Evolutionary conservation across 2,113 vertebrate species (phyloP), one percentile per base, ranked within the genome.

Genomic region (Petroica traversi): DNA sequence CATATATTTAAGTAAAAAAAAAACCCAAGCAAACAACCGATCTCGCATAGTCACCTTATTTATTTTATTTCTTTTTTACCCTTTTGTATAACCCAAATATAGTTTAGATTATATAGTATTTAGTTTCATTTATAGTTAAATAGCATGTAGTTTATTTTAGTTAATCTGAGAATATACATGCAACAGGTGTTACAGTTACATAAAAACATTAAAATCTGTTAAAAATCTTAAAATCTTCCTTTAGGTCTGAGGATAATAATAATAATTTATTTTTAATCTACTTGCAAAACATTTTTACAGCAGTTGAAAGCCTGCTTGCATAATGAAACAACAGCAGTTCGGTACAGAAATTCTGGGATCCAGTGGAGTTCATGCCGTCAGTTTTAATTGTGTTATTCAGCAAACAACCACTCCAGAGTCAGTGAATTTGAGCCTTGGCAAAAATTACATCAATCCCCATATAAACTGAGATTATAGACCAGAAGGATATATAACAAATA

Each of bases 341-440:
- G 40, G 33, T 34, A 46, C 20, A 77, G 45, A 51, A 69, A 63
- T 49, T 63, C 19, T 55, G 57, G 20, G 29, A 85, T 16, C 9
- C 28, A 43, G 7, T 19, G 15, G 20, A 85, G 12, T 24, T 66
- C 0, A 0, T 45, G 20, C 11, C 77, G 54, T 20, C 58, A n/a
- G 9, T 66, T 93, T 69, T 64, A 77, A 73, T 10, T 41, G 2
- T 16, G 4, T 38, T 43, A 40, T 48, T 45, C 31, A 36, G 20
- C 34, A 43, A 78, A 67, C 2, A 66, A 23, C 6, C 9, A 31
- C 26, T 75, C 8, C 20, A 78, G 52, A n/a, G 5, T 38, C 31
- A 83, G 9, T 25, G 46, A 64, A 66, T 48, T 59, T 55, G 28
- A 66, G 10, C 52, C 19, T 26, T 55, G 36, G 6, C 10, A 78